Conservation (phyloP, 2,113 vertebrate species). For the Gymnobelideus leadbeateri region DNA sequence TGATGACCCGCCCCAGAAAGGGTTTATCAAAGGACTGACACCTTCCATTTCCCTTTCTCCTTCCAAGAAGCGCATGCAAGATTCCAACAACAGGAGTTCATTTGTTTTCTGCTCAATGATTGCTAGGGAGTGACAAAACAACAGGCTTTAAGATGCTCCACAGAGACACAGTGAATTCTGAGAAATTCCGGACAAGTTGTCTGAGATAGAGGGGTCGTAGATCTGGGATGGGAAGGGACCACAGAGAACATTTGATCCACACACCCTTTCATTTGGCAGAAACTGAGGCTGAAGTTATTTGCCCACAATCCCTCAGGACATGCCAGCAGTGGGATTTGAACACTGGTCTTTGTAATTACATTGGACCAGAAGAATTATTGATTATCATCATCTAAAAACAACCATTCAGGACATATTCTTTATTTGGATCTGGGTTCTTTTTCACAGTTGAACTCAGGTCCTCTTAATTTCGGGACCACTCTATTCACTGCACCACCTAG, state of each 20-base stretch:
- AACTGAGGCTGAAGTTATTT: background rate
- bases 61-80: slow-evolving; percentile 28
- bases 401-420: background rate
- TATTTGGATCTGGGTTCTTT: background rate
- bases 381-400: too few species aligned
- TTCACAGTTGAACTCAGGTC: background rate
- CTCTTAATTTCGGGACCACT: background rate
- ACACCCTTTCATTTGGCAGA: background rate
- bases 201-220: background rate
- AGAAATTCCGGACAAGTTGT: background rate
- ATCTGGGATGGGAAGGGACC: background rate
- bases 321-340: too few species aligned
- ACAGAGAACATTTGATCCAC: background rate
- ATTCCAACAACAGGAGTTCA: slow-evolving; percentile 79
- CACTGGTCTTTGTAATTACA: too few species aligned
- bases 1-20: background rate
- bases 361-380: too few species aligned
- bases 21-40: slow-evolving; percentile 45
- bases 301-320: background rate
- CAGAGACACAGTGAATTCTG: background rate
- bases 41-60: rapidly evolving
- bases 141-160: too few species aligned
- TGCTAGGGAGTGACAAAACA: slow-evolving; percentile 57
- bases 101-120: slow-evolving; percentile 79
- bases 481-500: background rate